A percentile compares a stretch with the other conserved stretches of the same genome.
These are phyloP conservation scores for Bombus huntii DNA, from an alignment of 1,140 invertebrate genomes.

Conservation along the genomic window DNA sequence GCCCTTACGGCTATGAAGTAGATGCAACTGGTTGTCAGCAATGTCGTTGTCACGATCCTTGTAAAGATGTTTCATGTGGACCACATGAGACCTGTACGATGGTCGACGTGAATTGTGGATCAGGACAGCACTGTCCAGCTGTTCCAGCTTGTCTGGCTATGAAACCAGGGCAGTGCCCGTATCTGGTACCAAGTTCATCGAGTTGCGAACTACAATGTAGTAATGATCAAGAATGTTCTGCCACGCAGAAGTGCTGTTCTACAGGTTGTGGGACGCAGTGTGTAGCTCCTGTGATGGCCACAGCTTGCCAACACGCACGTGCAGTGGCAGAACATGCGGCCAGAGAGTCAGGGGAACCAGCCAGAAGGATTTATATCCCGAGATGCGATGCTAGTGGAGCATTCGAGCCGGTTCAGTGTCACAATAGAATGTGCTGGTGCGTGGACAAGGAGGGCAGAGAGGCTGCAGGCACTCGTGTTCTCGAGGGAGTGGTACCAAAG, in stretches of 20 bases:
- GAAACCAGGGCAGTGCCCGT: conserved; percentile 92
- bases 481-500: conserved; percentile 72
- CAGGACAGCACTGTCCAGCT: conserved; percentile 90
- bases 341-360: conserved; percentile 89
- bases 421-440: conserved; percentile 93
- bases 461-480: conserved; percentile 84
- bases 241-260: conserved; percentile 89
- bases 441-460: conserved; percentile 93
- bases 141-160: conserved; percentile 90
- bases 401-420: conserved; percentile 91
- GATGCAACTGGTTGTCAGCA: conserved; percentile 88
- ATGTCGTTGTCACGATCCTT: conserved; percentile 91
- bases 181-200: conserved; percentile 88
- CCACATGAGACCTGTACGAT: conserved; percentile 88
- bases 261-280: conserved; percentile 94
- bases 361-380: conserved; percentile 89
- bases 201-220: conserved; percentile 91
- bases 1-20: conserved; percentile 91
- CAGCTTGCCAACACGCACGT: conserved; percentile 89
- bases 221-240: conserved; percentile 89
- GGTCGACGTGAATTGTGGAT: conserved; percentile 90
- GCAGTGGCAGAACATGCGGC: conserved; percentile 88
- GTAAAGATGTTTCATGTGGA: conserved; percentile 85
- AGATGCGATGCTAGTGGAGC: conserved; percentile 89
- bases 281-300: conserved; percentile 87